Evolutionary conservation across 2,888 invertebrate genomes (phyloP), one percentile per base, ranked within the genome.

Genomic region (Cantharis nigra): DNA sequence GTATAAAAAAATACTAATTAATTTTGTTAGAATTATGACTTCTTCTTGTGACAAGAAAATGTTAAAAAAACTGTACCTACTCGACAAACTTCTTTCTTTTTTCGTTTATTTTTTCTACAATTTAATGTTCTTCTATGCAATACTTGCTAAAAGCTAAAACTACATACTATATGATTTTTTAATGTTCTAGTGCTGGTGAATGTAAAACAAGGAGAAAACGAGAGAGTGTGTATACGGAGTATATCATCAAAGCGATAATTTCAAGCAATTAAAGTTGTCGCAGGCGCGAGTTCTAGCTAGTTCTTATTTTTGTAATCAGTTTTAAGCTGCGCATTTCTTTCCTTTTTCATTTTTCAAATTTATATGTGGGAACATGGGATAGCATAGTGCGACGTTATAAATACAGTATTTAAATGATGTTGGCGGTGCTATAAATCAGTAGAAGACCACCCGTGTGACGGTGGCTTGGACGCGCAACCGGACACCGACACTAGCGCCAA

Each of bases 401-500:
- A 84, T 85, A 85, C 85, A 85, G 86, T 86, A 87, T 87, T 87
- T 86, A 87, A 87, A 87, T 87, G 86, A 87, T 84, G 86, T 85
- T 87, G 86, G 87, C 86, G 86, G 86, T 84, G 85, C 84, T 83
- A 87, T 88, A 88, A 88, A 88, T 88, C 88, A 88, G 85, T 82
- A 79, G 84, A 83, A 83, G 86, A 87, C 87, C 87, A 87, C 87
- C 87, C 87, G 86, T 85, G 85, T 85, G 85, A 85, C 84, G 81
- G 85, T 83, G 84, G 85, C 83, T 84, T 81, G 82, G 85, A 83
- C 85, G 85, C 84, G 86, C 86, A 86, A 87, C 87, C 85, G 87
- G 87, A 87, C 88, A 87, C 87, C 87, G 86, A 86, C 86, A 87
- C 87, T 86, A 87, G 87, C 88, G 88, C 88, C 88, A 88, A 88